Evolutionary conservation across 2,113 vertebrate genomes (phyloP), one percentile per base, ranked within the genome.

Genomic region (Dunckerocampus dactyliophorus): DNA sequence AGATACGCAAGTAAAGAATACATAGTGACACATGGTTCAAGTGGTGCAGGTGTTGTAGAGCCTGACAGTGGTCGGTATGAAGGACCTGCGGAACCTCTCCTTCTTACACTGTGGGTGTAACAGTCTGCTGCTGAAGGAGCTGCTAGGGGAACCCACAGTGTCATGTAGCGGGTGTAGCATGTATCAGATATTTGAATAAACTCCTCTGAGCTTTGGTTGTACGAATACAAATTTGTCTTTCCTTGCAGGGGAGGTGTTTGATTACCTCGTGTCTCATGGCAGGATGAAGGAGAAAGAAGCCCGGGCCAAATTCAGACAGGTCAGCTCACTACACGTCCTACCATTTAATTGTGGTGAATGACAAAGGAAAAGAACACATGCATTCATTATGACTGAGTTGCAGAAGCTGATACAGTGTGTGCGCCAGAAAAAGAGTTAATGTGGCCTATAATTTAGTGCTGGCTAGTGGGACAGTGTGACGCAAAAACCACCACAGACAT

Each of bases 221-320:
- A 21, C 7, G 9, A 13, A 24, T 22, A 1, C 7, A 12, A 17
- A 16, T 28, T 16, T 48, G 21, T 63, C 6, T 9, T 51, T 47
- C 15, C 11, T 8, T 60, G 1, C 76, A 90, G 89, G 89, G 28
- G 89, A 90, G 82, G 89, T 90, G 70, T 95, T 95, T 16, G 94
- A 95, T 88, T 95, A 94, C 92, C 92, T 95, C 72, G 94, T 95
- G 84, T 92, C 93, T 17, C 93, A 94, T 0, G 94, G 94, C 77
- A 91, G 94, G 62, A 95, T 95, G 94, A 95, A 94, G 84, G 94
- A 95, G 88, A 95, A 95, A 68, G 94, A 95, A 67, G 94, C 94
- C 2, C 83, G 94, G 74, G 82, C 82, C 77, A 90, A 88, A 76
- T 90, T 90, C 78, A 81, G 89, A 82, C 89, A 90, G 83, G 89